Evolutionary conservation across 2,888 invertebrate species (phyloP).

Genomic region (Aquatica leii): DNA sequence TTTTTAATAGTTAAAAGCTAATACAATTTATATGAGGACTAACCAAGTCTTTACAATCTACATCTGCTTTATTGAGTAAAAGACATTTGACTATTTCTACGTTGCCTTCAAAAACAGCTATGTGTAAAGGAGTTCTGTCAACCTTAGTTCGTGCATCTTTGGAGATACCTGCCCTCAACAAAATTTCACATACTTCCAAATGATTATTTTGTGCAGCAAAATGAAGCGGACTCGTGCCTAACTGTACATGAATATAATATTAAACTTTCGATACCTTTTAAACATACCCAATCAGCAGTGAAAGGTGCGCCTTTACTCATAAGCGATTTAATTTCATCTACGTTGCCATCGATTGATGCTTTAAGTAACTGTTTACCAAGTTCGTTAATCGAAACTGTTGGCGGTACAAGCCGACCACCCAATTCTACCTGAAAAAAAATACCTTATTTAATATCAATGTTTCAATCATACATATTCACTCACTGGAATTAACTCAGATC

Average conservation of each 20-base stretch:
- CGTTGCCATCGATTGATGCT: constrained; percentile 81
- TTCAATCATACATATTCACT: constrained; percentile 45
- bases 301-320: constrained; percentile 91
- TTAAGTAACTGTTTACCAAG: constrained; percentile 84
- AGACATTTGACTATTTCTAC: constrained; percentile 75
- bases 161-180: constrained; percentile 86
- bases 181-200: constrained; percentile 78
- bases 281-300: constrained; percentile 87
- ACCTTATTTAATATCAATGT: not conserved
- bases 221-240: constrained; percentile 90
- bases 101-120: constrained; percentile 88
- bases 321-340: constrained; percentile 76
- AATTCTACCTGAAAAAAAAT: constrained; percentile 20
- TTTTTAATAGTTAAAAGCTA: not conserved
- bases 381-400: constrained; percentile 69
- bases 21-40: constrained; percentile 25
- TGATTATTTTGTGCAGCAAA: constrained; percentile 86
- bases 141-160: constrained; percentile 92
- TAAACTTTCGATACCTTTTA: no score
- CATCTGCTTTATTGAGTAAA: constrained; percentile 73
- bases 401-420: constrained; percentile 40
- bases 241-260: constrained; percentile 61
- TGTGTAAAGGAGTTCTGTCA: constrained; percentile 89
- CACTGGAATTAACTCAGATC: constrained; percentile 61
- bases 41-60: constrained; percentile 83